phyloP scores from a whole-genome alignment of 2,797 vertebrate species.

The Megaceryle alcyon region DNA sequence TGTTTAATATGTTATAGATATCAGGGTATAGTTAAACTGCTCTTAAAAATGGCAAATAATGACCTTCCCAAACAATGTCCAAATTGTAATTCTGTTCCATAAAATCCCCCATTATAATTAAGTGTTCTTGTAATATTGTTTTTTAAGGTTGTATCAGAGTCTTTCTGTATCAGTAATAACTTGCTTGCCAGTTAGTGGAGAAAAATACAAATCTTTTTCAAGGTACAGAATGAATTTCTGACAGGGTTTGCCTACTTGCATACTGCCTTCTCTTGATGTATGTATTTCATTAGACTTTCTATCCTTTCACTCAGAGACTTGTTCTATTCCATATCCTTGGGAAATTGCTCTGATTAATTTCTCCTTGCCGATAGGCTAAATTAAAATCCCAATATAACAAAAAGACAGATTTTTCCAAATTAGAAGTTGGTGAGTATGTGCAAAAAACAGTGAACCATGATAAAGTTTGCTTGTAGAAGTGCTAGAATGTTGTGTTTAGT shows the following conservation, averaged over 20 bases:
- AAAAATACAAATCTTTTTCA: conserved; percentile 28
- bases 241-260: neutral
- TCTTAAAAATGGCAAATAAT: conserved; percentile 49
- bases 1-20: neutral
- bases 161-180: conserved; percentile 17
- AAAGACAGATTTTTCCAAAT: neutral
- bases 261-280: conserved; percentile 1
- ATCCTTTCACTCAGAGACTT: conserved; percentile 24
- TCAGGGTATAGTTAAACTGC: conserved; percentile 39
- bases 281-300: conserved; percentile 35
- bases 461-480: neutral
- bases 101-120: conserved; percentile 9
- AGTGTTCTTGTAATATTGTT: neutral
- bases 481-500: neutral
- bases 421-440: neutral
- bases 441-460: neutral
- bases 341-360: conserved; percentile 59
- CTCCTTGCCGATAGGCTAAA: conserved; percentile 38
- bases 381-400: conserved; percentile 48
- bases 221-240: neutral
- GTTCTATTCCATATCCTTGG: conserved; percentile 22
- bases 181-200: conserved; percentile 36
- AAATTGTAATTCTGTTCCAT: conserved; percentile 46
- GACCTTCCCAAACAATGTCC: conserved; percentile 1
- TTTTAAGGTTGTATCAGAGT: neutral